Base-by-base conservation (phyloP, 2,888 invertebrate genomes). In the Leucozona laternaria region DNA sequence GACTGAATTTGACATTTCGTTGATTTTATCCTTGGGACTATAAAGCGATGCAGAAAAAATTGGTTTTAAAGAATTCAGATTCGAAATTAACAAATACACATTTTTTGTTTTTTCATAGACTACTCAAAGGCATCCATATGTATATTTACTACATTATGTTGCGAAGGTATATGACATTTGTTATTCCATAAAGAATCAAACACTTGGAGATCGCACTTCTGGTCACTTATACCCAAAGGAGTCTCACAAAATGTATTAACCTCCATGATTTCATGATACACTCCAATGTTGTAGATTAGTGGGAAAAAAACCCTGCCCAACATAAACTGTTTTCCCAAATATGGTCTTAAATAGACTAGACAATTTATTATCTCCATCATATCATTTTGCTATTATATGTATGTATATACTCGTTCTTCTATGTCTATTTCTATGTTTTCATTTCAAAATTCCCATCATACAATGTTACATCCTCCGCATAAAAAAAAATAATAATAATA, bases 391-490 rank as follows among this genome's bases (percentile, higher is more conserved):
- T 50, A n/a, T n/a, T n/a, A n/a, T n/a, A n/a, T n/a, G n/a, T n/a
- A n/a, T n/a, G n/a, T n/a, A n/a, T n/a, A 28, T 10, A 25, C 28
- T 11, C 13, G 11, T 45, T 43, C 43, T 17, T 60, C 34, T 28
- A 5, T 28, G 60, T 13, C 50, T 64, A 22, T 75, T 75, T 64
- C 17, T 15, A 53, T 62, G 20, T 53, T 50, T 76, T 28, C 25
- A 15, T 57, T 64, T 37, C 22, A 72, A 79, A 22, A 71, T 83
- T 83, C 73, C 37, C 73, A 73, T 77, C 43, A 25, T 45, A 64
- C 71, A 70, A 71, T 72, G 58, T 60, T 68, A 62, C 86, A 86
- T 86, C 86, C 86, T 86, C 86, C 86, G 82, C 86, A 82, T 71
- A 15, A 50, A 77, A 48, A 75, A 71, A 13, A 20, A 88, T 88